phyloP scores from a whole-genome alignment of 2,797 vertebrate species.

The Molothrus aeneus region DNA sequence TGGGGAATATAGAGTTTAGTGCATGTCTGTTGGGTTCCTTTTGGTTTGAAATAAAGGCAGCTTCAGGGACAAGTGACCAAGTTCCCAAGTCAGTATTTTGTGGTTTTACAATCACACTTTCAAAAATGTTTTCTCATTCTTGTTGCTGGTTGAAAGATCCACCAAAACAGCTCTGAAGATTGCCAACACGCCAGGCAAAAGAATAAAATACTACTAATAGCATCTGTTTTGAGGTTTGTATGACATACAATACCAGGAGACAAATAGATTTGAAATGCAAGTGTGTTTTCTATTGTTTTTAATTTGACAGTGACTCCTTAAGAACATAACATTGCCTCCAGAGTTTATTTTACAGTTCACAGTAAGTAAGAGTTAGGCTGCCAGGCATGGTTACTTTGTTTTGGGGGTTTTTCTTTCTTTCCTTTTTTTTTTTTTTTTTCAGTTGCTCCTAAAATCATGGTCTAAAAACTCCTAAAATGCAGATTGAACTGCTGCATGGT shows the following conservation, averaged over 20 bases:
- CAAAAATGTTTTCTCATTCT: slow-evolving; percentile 52
- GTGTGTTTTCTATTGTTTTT: neutral
- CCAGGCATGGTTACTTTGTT: neutral
- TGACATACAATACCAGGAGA: neutral
- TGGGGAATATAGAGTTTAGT: neutral
- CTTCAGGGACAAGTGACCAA: neutral
- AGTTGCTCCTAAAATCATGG: slow-evolving; percentile 5
- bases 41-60: slow-evolving; percentile 21
- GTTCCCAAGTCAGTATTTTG: slow-evolving; percentile 42
- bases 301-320: slow-evolving; percentile 22
- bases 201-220: slow-evolving; percentile 9
- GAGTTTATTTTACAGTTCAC: slow-evolving; percentile 31
- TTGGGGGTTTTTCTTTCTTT: accelerated
- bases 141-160: slow-evolving; percentile 32
- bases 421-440: too few relatives aligned
- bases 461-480: slow-evolving; percentile 22
- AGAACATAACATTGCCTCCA: slow-evolving; percentile 1
- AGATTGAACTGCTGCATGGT: neutral
- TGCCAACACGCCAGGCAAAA: neutral
- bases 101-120: slow-evolving; percentile 64
- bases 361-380: slow-evolving; percentile 35
- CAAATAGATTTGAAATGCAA: neutral
- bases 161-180: slow-evolving; percentile 44
- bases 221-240: slow-evolving; percentile 16
- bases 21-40: neutral